Evolutionary conservation across 1,140 invertebrate genomes (phyloP).

Genomic region (Zaprionus tsacasi): DNA sequence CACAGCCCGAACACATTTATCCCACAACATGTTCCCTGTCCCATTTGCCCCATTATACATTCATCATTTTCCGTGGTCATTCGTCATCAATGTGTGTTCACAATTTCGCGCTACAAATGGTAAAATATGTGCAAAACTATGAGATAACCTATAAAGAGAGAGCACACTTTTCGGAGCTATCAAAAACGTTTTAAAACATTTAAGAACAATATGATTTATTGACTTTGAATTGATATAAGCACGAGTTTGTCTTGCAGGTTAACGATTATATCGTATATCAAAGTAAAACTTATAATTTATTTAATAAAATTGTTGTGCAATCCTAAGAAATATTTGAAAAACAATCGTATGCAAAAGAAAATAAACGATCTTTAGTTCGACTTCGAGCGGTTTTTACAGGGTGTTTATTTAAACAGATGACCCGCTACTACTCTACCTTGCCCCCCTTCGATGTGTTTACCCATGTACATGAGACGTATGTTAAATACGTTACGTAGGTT

Average conservation of each 20-base stretch:
- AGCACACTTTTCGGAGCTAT: too few species aligned
- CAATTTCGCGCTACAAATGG: conserved; percentile 58
- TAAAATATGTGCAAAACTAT: background rate
- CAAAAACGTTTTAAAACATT: too few species aligned
- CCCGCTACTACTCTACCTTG: background rate
- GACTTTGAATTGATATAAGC: background rate
- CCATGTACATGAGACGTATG: conserved; percentile 23
- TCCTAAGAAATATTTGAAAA: too few species aligned
- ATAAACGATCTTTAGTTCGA: too few species aligned
- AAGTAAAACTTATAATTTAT: too few species aligned
- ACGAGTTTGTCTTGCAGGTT: background rate
- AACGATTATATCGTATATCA: too few species aligned
- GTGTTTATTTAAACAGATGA: conserved; percentile 9
- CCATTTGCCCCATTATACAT: conserved; percentile 76
- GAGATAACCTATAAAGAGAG: conserved; percentile 5
- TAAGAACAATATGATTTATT: background rate
- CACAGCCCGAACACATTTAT: conserved; percentile 27
- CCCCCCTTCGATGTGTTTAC: background rate
- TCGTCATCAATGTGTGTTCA: conserved; percentile 66
- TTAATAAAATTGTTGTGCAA: too few species aligned
- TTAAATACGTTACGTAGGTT: conserved; percentile 2
- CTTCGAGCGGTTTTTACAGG: background rate
- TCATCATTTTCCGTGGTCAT: conserved; percentile 76
- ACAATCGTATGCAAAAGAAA: too few species aligned
- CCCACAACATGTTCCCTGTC: conserved; percentile 62